Conservation (phyloP, 2,888 invertebrate genomes). For the Nomada hirtipes region DNA sequence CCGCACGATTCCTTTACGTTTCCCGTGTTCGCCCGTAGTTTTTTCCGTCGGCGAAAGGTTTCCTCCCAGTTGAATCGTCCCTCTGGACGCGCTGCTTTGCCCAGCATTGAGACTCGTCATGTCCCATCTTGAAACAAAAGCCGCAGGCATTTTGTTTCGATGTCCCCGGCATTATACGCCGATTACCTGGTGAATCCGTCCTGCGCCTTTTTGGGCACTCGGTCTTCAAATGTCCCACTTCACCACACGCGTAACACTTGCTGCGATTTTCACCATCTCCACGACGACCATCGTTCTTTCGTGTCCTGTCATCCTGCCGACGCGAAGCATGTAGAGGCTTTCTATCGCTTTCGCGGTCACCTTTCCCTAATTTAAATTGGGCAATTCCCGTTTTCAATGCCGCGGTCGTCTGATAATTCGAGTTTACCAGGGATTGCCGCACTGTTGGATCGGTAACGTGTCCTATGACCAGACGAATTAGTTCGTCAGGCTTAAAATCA, state of each 20-base stretch:
- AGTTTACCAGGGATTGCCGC: slow-evolving; percentile 6
- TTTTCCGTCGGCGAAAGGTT: not conserved
- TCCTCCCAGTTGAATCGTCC: not conserved
- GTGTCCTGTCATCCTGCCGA: not conserved
- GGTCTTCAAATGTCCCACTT: not conserved
- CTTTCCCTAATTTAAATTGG: not conserved
- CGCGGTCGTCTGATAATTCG: not conserved
- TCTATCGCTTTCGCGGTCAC: not conserved
- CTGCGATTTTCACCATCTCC: too few species aligned
- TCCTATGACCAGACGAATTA: slow-evolving; percentile 12
- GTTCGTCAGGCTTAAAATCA: too few species aligned
- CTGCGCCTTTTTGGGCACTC: slow-evolving; percentile 1
- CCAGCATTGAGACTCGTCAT: slow-evolving; percentile 7
- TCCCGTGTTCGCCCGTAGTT: not conserved
- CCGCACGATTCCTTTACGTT: not conserved
- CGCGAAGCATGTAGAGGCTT: not conserved
- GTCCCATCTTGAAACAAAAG: slow-evolving; percentile 10
- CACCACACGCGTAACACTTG: not conserved
- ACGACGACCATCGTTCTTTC: not conserved
- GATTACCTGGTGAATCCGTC: not conserved
- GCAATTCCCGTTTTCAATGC: not conserved
- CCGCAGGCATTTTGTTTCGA: not conserved
- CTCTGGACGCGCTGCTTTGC: not conserved
- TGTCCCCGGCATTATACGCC: too few species aligned
- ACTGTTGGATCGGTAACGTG: slow-evolving; percentile 2